These are phyloP conservation scores for Pemphredon lugubris DNA, from an alignment of 2,888 invertebrate species.

Conservation along the genomic window DNA sequence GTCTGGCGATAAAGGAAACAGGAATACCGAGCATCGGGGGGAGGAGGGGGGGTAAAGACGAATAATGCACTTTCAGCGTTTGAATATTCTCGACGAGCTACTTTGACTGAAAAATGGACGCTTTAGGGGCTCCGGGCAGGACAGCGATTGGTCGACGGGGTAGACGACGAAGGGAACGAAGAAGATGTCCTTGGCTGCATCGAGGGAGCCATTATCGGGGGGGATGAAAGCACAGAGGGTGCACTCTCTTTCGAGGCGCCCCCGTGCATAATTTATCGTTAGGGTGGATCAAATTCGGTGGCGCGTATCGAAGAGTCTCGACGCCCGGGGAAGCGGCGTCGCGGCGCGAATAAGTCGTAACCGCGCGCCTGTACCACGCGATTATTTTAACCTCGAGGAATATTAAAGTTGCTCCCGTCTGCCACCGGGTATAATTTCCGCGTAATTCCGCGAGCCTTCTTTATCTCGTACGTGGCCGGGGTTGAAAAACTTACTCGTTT, in stretches of 20 bases:
- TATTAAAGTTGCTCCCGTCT: not conserved
- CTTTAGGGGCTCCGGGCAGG: conserved; percentile 26
- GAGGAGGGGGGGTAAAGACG: no score
- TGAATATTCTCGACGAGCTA: conserved; percentile 30
- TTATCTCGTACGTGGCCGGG: no score
- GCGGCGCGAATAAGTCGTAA: conserved; percentile 29
- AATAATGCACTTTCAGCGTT: conserved; percentile 1
- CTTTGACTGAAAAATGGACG: conserved; percentile 35
- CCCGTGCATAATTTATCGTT: conserved; percentile 67
- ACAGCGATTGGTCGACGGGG: conserved; percentile 42
- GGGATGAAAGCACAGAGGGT: conserved; percentile 60
- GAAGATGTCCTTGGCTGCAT: conserved; percentile 66
- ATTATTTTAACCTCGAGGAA: conserved; percentile 34
- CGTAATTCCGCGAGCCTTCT: no score
- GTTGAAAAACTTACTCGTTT: no score
- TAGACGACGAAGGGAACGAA: conserved; percentile 49
- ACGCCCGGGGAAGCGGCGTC: conserved; percentile 6
- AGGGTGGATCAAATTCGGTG: conserved; percentile 55
- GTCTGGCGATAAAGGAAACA: not conserved
- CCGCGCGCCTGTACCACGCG: not conserved
- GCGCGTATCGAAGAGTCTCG: conserved; percentile 55
- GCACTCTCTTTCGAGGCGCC: conserved; percentile 60
- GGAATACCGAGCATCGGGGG: not conserved
- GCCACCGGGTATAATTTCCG: no score
- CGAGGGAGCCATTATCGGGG: conserved; percentile 68